These are phyloP conservation scores for Otolemur garnettii DNA, from an alignment of 2,113 vertebrate genomes.

Conservation along the genomic window DNA sequence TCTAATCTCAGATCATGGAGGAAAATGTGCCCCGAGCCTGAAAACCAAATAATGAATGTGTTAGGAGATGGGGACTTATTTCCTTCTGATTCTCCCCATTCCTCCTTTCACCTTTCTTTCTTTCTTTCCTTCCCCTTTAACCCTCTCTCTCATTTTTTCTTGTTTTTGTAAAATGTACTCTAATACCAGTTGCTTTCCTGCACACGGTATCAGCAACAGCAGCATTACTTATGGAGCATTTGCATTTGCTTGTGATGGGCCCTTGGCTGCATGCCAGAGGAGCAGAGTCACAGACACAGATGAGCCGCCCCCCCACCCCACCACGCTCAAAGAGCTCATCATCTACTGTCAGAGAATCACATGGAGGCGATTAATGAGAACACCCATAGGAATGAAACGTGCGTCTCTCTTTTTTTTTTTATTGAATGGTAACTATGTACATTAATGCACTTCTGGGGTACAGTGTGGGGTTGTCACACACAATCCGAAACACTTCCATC, in stretches of 20 bases:
- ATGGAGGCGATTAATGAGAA: not conserved
- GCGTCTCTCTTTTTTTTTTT: too few relatives aligned
- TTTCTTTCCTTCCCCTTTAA: not conserved
- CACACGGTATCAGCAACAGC: not conserved
- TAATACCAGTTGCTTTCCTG: not conserved
- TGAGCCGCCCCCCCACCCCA: not conserved
- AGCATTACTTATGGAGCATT: not conserved
- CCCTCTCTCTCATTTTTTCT: not conserved
- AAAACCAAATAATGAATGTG: not conserved
- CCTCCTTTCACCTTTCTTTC: not conserved
- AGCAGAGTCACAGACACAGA: not conserved
- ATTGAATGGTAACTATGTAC: too few relatives aligned
- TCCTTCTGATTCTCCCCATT: too few relatives aligned
- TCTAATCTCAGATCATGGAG: not conserved
- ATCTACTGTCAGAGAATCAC: not conserved
- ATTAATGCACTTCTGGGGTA: too few relatives aligned
- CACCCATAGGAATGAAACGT: not conserved
- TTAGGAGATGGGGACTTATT: not conserved
- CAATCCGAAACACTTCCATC: too few relatives aligned
- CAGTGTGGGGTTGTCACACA: too few relatives aligned
- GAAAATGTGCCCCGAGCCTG: not conserved
- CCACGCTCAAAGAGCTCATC: not conserved
- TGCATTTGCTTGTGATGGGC: too few relatives aligned
- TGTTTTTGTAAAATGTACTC: not conserved
- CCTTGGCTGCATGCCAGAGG: not conserved